Conservation (phyloP, 2,797 vertebrate genomes). For the Cossypha caffra region DNA sequence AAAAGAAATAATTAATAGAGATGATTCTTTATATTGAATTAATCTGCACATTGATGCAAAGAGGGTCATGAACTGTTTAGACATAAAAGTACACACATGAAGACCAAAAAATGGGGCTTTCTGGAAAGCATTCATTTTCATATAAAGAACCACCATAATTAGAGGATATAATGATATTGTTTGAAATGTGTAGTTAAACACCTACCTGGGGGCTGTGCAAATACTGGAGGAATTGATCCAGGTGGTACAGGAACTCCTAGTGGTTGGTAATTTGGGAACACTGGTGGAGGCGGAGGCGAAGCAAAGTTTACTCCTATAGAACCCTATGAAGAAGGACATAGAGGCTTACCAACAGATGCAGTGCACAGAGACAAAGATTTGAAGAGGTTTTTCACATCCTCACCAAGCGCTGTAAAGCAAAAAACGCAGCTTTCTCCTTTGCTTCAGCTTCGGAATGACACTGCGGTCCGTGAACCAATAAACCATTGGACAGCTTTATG, state of each 20-base stretch:
- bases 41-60: background rate
- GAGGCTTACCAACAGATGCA: background rate
- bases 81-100: background rate
- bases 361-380: background rate
- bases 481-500: constrained; percentile 92
- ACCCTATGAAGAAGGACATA: constrained; percentile 68
- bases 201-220: constrained; percentile 84
- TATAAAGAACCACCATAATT: background rate
- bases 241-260: constrained; percentile 80
- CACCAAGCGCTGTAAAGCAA: constrained; percentile 93
- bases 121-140: background rate
- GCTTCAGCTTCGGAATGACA: constrained; percentile 93
- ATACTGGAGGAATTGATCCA: constrained; percentile 83
- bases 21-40: background rate
- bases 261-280: constrained; percentile 84
- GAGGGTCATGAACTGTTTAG: background rate
- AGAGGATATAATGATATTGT: background rate
- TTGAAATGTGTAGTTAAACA: background rate
- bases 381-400: constrained; percentile 2
- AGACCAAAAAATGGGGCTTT: background rate
- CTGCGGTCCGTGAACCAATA: constrained; percentile 90
- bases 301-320: constrained; percentile 87
- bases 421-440: constrained; percentile 93
- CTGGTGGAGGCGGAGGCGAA: constrained; percentile 81
- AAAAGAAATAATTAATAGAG: background rate